Percentiles rank a stretch among this genome's conserved stretches.
phyloP scores from a whole-genome alignment of 2,888 invertebrate genomes.

The Gortyna flavago region DNA sequence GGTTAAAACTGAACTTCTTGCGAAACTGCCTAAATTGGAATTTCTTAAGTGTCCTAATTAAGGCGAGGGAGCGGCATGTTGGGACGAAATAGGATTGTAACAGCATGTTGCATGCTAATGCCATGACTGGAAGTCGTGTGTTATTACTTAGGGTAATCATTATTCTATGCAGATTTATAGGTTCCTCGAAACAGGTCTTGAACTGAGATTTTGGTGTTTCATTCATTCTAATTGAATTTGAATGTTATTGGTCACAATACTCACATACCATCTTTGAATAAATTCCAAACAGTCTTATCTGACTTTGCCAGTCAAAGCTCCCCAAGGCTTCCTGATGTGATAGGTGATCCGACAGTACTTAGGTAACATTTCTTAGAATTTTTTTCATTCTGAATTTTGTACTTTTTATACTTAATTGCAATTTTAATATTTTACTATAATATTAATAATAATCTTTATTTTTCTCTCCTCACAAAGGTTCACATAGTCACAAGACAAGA shows the following conservation, averaged over 20 bases:
- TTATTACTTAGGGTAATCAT: constrained; percentile 10
- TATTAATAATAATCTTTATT: too few species aligned
- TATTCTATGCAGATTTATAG: neutral
- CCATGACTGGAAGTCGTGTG: constrained; percentile 1
- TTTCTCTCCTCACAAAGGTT: too few species aligned
- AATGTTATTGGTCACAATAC: neutral
- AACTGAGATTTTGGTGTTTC: neutral
- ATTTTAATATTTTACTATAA: too few species aligned
- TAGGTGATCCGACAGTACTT: neutral
- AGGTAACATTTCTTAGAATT: too few species aligned
- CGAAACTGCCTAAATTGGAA: constrained; percentile 9
- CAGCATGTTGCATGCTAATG: constrained; percentile 40
- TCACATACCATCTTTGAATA: too few species aligned
- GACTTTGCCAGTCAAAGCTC: neutral
- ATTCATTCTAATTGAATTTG: neutral
- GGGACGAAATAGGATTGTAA: constrained; percentile 33
- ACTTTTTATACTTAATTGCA: too few species aligned
- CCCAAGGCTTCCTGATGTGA: neutral
- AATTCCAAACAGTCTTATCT: neutral
- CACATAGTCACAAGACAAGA: too few species aligned
- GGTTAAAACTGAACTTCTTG: constrained; percentile 17
- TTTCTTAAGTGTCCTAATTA: constrained; percentile 51
- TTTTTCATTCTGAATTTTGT: too few species aligned
- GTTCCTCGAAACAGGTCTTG: neutral
- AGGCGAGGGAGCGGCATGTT: constrained; percentile 31